Evolutionary conservation across 2,888 invertebrate species (phyloP).

Genomic region (Blastobasis lacticolella): DNA sequence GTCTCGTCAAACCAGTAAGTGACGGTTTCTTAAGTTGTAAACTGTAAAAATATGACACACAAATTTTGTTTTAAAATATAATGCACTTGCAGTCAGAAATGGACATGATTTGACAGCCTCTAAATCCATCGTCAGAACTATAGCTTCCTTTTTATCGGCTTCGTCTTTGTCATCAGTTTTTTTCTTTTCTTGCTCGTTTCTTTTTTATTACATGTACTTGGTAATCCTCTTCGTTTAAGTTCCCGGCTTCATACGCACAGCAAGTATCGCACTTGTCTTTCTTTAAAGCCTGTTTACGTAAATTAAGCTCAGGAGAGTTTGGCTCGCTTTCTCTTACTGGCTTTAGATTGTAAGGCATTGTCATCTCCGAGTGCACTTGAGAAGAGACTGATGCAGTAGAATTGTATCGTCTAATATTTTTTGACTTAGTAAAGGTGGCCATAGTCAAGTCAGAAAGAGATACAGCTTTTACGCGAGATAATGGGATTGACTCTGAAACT

Average conservation of each 20-base stretch:
- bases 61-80: conserved; percentile 14
- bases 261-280: conserved; percentile 22
- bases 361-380: background rate
- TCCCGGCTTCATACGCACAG: conserved; percentile 11
- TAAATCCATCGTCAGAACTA: conserved; percentile 19
- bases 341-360: background rate
- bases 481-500: background rate
- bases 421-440: background rate
- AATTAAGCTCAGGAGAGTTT: background rate
- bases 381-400: background rate
- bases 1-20: conserved; percentile 17
- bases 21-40: conserved; percentile 2
- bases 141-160: conserved; percentile 10
- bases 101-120: conserved; percentile 20
- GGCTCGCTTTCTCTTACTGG: background rate
- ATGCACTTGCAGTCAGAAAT: conserved; percentile 8
- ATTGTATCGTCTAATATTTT: background rate
- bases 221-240: conserved; percentile 10
- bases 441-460: background rate
- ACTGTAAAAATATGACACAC: conserved; percentile 12
- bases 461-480: background rate
- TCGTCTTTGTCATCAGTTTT: conserved; percentile 15
- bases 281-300: conserved; percentile 2
- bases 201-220: conserved; percentile 8
- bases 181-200: conserved; percentile 18